Evolutionary conservation across 2,888 invertebrate genomes (phyloP).

Genomic region (Metallyticus violacea): DNA sequence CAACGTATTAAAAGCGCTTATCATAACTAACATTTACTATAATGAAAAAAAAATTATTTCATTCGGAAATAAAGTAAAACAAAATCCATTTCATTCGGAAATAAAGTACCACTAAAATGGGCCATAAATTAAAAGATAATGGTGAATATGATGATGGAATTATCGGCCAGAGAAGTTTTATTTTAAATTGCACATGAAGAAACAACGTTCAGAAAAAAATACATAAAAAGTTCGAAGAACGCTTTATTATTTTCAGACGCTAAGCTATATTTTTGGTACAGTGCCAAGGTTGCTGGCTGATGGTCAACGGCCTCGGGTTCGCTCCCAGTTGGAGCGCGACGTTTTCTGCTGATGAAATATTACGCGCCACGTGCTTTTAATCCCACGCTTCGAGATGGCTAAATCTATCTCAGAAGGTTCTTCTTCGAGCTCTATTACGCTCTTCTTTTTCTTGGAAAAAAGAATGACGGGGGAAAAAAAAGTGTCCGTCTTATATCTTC

Average conservation of each 20-base stretch:
- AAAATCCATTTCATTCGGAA: too few species aligned
- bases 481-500: neutral
- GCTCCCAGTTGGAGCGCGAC: neutral
- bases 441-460: neutral
- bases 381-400: neutral
- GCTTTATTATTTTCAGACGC: neutral
- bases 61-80: too few species aligned
- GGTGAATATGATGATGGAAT: neutral
- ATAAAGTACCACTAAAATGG: too few species aligned
- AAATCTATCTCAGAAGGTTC: neutral
- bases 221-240: neutral
- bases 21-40: too few species aligned
- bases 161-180: neutral
- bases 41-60: too few species aligned
- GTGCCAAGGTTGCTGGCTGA: neutral
- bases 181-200: neutral
- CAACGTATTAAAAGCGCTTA: too few species aligned
- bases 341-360: neutral
- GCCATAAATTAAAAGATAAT: too few species aligned
- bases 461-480: neutral
- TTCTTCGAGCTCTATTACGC: neutral
- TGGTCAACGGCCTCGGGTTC: neutral
- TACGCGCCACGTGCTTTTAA: neutral
- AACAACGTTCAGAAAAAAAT: neutral
- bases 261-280: neutral